Base-by-base conservation (phyloP, 2,113 vertebrate genomes). In the Serinus canaria region DNA sequence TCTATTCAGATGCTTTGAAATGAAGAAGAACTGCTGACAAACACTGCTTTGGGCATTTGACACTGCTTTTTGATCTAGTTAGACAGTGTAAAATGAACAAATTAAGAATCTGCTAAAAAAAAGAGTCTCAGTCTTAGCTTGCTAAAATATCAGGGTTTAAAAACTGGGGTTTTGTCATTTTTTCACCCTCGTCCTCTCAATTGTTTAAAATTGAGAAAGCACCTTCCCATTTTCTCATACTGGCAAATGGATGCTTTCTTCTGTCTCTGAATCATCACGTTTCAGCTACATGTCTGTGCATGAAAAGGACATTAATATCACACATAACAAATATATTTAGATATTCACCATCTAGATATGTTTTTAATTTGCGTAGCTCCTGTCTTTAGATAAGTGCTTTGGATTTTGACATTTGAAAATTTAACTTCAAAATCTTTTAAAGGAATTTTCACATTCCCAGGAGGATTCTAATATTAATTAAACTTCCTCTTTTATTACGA, bases 21-120 rank as follows among this genome's bases (percentile, higher is more conserved):
- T 85, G 81, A 96, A 96, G 97, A 96, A 90, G 58, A 96, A 92
- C 94, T 97, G 96, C 97, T 97, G 97, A 98, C 96, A 98, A 98
- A 98, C 97, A 97, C 87, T 88, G 95, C 97, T 98, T 96, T 98
- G 96, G 97, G 95, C 97, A 94, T 98, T 97, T 97, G 97, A 98
- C 97, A 97, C 92, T 93, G 83, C 87, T 96, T 97, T 98, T 97
- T 97, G 94, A 98, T 98, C 96, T 97, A 97, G 96, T 96, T 97
- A 94, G 95, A 85, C 80, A 96, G 91, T 93, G 95, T 94, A 97
- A 97, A 98, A 97, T 85, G 97, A 98, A 98, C 96, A 98, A 98
- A 98, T 98, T 97, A 97, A 82, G 94, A 97, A 96, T 95, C 94
- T 95, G 93, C 79, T 93, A 97, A 93, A 97, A 97, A 94, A 97